Evolutionary conservation across 2,797 vertebrate genomes (phyloP), one percentile per base, ranked within the genome.

Genomic region (Myripristis murdjan): DNA sequence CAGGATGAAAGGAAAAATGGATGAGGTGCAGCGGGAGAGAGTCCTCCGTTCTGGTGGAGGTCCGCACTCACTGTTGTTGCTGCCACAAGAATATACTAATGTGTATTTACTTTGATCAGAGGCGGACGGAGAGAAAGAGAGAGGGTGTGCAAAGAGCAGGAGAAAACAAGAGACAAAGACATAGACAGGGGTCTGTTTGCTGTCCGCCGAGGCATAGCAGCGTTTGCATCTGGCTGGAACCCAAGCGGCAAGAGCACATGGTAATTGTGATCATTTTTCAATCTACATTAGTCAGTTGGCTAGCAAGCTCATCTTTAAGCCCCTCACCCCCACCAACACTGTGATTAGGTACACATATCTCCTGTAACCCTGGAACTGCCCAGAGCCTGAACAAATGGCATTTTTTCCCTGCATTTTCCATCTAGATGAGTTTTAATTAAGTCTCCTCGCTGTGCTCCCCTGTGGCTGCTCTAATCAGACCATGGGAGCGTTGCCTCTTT

Each of bases 351-450:
- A 54, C 73, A 87, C 80, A 88, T 84, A 71, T 88, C 81, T 83
- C 75, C 68, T 63, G 54, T 82, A 90, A 89, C 79, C 74, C 74
- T 15, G 61, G 53, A 72, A 81, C 75, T 81, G 73, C 75, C 77
- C 61, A 64, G 60, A 84, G 82, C 75, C 69, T 61, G n/a, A 85
- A 87, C 87, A 88, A 93, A 91, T 85, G 71, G 5, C 69, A 73
- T 84, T 91, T 90, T 87, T 88, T 81, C 65, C 0, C 64, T 58
- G 52, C 61, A 52, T 91, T 93, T 93, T 94, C 90, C 91, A 91
- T 93, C 90, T 81, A 91, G 91, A 92, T 90, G 91, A 85, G 79
- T 94, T 94, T 94, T 94, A 94, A 95, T 95, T 93, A 93, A 91
- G 88, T 85, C 83, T 91, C 83, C 87, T 83, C 44, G 71, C 89